Conservation (phyloP, 1,140 invertebrate species). For the Bombus waltoni region DNA sequence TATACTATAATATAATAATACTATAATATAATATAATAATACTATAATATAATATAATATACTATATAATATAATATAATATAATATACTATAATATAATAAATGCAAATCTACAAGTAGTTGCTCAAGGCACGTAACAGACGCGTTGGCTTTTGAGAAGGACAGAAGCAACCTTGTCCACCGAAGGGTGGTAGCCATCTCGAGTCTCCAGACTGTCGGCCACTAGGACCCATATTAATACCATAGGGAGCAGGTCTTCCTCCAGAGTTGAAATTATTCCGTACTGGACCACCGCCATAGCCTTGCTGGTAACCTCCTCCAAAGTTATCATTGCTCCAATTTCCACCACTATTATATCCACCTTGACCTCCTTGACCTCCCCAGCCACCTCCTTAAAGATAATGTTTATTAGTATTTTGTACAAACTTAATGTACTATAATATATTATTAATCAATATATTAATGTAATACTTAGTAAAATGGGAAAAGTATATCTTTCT, state of each 20-base stretch:
- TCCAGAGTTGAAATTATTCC: slow-evolving; percentile 86
- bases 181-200: slow-evolving; percentile 73
- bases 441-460: slow-evolving; percentile 12
- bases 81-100: slow-evolving; percentile 6
- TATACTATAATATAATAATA: not conserved
- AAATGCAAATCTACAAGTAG: not conserved
- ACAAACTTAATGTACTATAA: not conserved
- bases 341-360: slow-evolving; percentile 83
- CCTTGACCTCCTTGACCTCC: slow-evolving; percentile 83
- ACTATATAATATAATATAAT: slow-evolving; percentile 2
- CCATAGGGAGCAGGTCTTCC: slow-evolving; percentile 87
- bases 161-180: slow-evolving; percentile 72
- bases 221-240: slow-evolving; percentile 77
- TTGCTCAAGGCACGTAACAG: slow-evolving; percentile 43
- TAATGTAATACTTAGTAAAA: slow-evolving; percentile 5
- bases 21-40: no score
- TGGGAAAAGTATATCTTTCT: slow-evolving; percentile 36
- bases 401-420: not conserved
- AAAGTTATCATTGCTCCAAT: slow-evolving; percentile 86
- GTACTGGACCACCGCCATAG: slow-evolving; percentile 87
- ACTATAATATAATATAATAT: not conserved
- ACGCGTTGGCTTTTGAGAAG: slow-evolving; percentile 59
- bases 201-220: slow-evolving; percentile 72
- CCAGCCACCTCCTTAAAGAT: slow-evolving; percentile 70
- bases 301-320: slow-evolving; percentile 90